A percentile compares a stretch with the other conserved stretches of the same genome.
phyloP scores from a whole-genome alignment of 2,888 invertebrate genomes.

The Psylliodes chrysocephalus region DNA sequence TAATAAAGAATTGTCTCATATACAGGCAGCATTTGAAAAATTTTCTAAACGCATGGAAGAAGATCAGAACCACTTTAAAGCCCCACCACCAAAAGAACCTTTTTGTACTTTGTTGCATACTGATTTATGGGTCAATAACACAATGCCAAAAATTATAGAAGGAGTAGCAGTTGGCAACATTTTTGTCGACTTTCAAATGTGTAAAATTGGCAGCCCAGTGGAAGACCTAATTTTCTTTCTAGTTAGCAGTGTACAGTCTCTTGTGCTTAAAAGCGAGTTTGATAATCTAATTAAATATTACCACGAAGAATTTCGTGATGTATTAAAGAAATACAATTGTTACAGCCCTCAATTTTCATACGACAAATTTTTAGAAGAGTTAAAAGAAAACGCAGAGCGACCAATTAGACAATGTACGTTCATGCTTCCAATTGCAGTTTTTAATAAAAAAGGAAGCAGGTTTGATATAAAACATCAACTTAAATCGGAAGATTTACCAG shows the following conservation, averaged over 20 bases:
- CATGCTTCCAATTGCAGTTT: slow-evolving; percentile 55
- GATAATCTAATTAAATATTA: slow-evolving; percentile 17
- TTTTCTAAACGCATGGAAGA: slow-evolving; percentile 1
- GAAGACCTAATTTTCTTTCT: slow-evolving; percentile 16
- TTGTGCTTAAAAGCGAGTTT: neutral
- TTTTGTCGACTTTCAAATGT: slow-evolving; percentile 26
- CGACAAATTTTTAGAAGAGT: slow-evolving; percentile 60
- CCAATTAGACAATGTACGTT: slow-evolving; percentile 60
- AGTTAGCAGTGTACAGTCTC: slow-evolving; percentile 12
- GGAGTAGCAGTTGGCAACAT: neutral
- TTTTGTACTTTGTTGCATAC: slow-evolving; percentile 63
- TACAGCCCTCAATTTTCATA: slow-evolving; percentile 45
- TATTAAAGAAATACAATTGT: slow-evolving; percentile 1
- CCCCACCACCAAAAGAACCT: slow-evolving; percentile 55
- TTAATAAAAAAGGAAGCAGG: slow-evolving; percentile 34
- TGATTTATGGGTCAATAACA: slow-evolving; percentile 28
- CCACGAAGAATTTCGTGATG: slow-evolving; percentile 3
- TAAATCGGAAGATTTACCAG: neutral
- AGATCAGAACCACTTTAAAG: no score
- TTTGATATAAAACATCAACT: neutral
- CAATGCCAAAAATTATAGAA: slow-evolving; percentile 7
- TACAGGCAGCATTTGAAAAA: neutral
- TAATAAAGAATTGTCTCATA: neutral
- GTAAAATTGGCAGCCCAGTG: neutral
- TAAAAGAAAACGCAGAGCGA: slow-evolving; percentile 55